Evolutionary conservation across 2,113 vertebrate genomes (phyloP).

Genomic region (Hippocampus comes): DNA sequence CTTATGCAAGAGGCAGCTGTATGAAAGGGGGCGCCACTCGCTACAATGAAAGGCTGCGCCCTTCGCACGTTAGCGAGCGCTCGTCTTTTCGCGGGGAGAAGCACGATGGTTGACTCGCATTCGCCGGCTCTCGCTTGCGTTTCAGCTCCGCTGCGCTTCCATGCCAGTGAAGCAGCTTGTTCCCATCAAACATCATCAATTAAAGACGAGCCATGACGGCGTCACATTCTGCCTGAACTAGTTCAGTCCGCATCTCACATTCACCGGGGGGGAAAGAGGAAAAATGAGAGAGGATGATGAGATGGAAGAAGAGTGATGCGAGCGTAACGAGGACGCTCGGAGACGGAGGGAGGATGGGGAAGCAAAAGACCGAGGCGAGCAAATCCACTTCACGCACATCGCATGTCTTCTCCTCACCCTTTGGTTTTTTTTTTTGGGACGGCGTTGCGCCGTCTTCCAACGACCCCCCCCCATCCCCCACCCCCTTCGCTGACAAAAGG

Average conservation of each 20-base stretch:
- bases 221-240: conserved; percentile 49
- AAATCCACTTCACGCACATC: conserved; percentile 41
- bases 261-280: conserved; percentile 13
- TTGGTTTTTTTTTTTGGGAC: conserved; percentile 24
- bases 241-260: conserved; percentile 57
- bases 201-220: conserved; percentile 43
- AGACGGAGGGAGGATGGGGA: not conserved
- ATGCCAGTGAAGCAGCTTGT: conserved; percentile 46
- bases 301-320: not conserved
- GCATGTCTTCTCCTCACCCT: conserved; percentile 14
- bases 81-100: no score
- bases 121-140: not conserved
- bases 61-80: no score
- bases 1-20: not conserved
- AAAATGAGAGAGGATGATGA: not conserved
- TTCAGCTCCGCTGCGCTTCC: conserved; percentile 7
- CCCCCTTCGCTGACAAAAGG: conserved; percentile 34
- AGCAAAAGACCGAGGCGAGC: not conserved
- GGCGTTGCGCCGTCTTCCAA: conserved; percentile 21
- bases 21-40: not conserved
- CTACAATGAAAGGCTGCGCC: not conserved
- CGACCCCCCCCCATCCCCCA: no score
- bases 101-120: not conserved
- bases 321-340: conserved; percentile 1
- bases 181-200: conserved; percentile 50